Evolutionary conservation across 1,140 invertebrate genomes (phyloP).

Genomic region (Diorhabda sublineata): DNA sequence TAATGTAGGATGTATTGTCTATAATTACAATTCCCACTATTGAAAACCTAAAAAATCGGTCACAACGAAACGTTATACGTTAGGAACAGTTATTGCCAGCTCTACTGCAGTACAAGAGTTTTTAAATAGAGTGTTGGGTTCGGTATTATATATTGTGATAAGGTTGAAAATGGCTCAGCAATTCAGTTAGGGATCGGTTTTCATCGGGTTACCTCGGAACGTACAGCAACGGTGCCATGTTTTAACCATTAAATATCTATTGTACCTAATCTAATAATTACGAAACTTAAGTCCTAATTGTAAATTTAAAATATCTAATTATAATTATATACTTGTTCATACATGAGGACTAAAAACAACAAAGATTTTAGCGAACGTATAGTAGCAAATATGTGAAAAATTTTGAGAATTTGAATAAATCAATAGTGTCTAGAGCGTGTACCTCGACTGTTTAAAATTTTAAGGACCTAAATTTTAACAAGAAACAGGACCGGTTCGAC

Average conservation of each 20-base stretch:
- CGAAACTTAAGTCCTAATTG: not conserved
- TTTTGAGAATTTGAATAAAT: constrained; percentile 1
- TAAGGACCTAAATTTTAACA: not conserved
- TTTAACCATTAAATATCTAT: not conserved
- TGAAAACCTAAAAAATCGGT: too few relatives aligned
- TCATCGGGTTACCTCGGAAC: not conserved
- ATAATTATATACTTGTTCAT: too few relatives aligned
- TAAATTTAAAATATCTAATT: too few relatives aligned
- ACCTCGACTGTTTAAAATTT: not conserved
- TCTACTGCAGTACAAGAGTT: not conserved
- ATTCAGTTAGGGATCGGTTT: not conserved
- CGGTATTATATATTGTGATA: not conserved
- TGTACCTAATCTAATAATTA: not conserved
- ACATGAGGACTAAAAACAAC: too few relatives aligned
- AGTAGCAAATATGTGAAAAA: not conserved
- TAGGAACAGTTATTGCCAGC: not conserved
- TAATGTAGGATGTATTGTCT: too few relatives aligned
- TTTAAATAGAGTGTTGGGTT: not conserved
- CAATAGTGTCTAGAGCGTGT: not conserved
- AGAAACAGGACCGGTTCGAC: too few relatives aligned
- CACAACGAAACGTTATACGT: too few relatives aligned
- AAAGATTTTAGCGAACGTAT: too few relatives aligned
- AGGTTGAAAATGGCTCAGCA: not conserved
- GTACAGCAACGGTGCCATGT: not conserved
- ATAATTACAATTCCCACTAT: too few relatives aligned